Evolutionary conservation across 2,113 vertebrate species (phyloP).

Genomic region (Saimiri boliviensis): DNA sequence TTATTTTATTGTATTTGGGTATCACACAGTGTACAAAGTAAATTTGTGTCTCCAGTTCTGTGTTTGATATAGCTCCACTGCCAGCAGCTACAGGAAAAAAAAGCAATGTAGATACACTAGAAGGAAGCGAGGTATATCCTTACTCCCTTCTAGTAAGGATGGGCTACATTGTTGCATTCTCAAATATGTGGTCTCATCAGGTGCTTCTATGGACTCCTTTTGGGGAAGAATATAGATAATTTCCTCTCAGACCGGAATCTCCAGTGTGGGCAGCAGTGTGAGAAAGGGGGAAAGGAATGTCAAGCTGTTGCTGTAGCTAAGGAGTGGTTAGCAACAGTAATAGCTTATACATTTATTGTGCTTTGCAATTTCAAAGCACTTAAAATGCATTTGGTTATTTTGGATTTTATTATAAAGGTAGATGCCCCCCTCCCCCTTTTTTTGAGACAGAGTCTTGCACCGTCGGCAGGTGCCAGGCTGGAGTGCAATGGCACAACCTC

Average conservation of each 20-base stretch:
- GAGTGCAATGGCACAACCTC: too few species aligned
- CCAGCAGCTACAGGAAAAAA: neutral
- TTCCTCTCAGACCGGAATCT: neutral
- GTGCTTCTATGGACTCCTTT: neutral
- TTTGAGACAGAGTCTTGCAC: too few species aligned
- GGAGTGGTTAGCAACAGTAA: neutral
- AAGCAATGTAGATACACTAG: neutral
- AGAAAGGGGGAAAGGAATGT: neutral
- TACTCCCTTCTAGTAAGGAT: neutral
- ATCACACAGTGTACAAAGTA: neutral
- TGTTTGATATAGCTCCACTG: neutral
- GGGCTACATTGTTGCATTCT: neutral
- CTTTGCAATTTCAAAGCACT: neutral
- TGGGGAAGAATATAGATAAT: neutral
- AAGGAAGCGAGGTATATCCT: neutral
- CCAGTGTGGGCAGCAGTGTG: neutral
- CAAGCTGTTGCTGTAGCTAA: neutral
- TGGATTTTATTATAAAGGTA: conserved; percentile 4
- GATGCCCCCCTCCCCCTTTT: too few species aligned
- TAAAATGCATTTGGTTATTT: neutral
- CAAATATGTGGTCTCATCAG: neutral
- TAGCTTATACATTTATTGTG: neutral
- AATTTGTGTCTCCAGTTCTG: neutral
- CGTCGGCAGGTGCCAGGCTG: too few species aligned
- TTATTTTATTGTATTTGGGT: neutral